A percentile compares a stretch with the other conserved stretches of the same genome.
Evolutionary conservation across 2,888 invertebrate species (phyloP).

Genomic region (Gastrophysa polygoni): DNA sequence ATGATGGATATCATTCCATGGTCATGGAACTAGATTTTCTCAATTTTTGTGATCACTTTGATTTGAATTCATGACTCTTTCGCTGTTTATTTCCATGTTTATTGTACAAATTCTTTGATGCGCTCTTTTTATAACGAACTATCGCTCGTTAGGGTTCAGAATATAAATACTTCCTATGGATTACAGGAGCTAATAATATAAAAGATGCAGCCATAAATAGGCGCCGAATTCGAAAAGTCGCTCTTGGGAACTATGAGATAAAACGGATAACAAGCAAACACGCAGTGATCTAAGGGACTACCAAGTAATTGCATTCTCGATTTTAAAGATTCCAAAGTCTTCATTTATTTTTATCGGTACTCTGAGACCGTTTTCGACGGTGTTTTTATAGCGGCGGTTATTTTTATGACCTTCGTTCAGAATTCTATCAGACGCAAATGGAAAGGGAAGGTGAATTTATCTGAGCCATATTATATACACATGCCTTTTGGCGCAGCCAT

Average conservation of each 20-base stretch:
- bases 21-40: no score
- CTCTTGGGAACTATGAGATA: constrained; percentile 48
- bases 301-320: constrained; percentile 50
- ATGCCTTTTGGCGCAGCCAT: no score
- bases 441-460: no score
- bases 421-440: neutral
- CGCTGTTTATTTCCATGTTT: no score
- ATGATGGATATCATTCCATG: no score
- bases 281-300: constrained; percentile 41
- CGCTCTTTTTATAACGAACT: no score
- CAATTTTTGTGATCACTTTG: no score
- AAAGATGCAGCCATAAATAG: neutral
- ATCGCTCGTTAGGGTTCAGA: no score
- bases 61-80: no score
- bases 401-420: neutral
- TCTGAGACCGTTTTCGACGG: constrained; percentile 30
- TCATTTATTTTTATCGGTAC: constrained; percentile 49
- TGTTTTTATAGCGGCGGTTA: neutral
- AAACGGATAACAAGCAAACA: constrained; percentile 50
- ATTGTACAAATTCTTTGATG: no score
- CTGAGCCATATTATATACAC: no score
- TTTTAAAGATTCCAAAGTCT: constrained; percentile 48
- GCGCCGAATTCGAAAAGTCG: constrained; percentile 41
- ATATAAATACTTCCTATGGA: neutral
- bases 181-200: neutral